A percentile compares a stretch with the other conserved stretches of the same genome.
phyloP scores from a whole-genome alignment of 2,888 invertebrate genomes.

The Acrocyrtus sp. region DNA sequence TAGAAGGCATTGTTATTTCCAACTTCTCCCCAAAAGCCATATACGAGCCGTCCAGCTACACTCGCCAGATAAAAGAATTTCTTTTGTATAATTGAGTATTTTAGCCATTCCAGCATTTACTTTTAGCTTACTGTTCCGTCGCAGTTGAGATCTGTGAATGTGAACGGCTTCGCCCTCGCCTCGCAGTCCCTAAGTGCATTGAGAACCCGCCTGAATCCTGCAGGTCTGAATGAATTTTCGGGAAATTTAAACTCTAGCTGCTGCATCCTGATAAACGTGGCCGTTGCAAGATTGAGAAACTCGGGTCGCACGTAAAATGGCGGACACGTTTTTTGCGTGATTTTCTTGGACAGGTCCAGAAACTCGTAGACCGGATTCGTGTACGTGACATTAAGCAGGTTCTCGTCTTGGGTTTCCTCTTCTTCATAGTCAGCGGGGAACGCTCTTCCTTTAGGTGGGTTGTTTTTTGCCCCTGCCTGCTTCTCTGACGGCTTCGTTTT shows the following conservation, averaged over 20 bases:
- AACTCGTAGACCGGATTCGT: constrained; percentile 47
- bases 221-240: constrained; percentile 22
- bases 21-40: too few relatives aligned
- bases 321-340: constrained; percentile 56
- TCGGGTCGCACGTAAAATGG: constrained; percentile 43
- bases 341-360: constrained; percentile 49
- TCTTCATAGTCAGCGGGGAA: too few relatives aligned
- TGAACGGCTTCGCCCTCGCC: constrained; percentile 7
- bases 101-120: too few relatives aligned
- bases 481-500: too few relatives aligned
- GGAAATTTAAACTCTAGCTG: constrained; percentile 38
- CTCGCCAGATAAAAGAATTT: too few relatives aligned
- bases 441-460: too few relatives aligned
- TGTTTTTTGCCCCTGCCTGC: too few relatives aligned
- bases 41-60: too few relatives aligned
- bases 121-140: constrained; percentile 15
- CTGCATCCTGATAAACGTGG: constrained; percentile 44
- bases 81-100: too few relatives aligned
- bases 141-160: constrained; percentile 31
- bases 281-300: constrained; percentile 50
- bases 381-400: constrained; percentile 15
- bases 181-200: constrained; percentile 12
- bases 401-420: not conserved
- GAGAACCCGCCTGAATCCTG: constrained; percentile 32
- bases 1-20: constrained; percentile 29